phyloP scores from a whole-genome alignment of 2,113 vertebrate species.

The Phalacrocorax pelagicus region DNA sequence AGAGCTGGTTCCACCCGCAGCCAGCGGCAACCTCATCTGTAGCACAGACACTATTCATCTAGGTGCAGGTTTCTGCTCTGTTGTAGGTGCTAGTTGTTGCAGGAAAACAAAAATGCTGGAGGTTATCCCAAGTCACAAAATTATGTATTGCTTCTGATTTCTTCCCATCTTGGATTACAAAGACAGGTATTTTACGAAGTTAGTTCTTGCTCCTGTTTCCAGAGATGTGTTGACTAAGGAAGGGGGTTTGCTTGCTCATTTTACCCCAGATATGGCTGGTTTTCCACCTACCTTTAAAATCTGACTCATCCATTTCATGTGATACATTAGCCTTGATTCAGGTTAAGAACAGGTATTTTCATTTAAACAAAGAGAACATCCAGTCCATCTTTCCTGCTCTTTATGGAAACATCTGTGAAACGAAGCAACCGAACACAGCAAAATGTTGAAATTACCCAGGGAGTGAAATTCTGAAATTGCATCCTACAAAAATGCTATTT shows the following conservation, averaged over 20 bases:
- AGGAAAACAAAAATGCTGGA: background rate
- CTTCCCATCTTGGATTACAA: background rate
- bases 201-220: background rate
- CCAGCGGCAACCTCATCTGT: background rate
- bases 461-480: constrained; percentile 1
- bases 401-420: background rate
- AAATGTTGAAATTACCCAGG: background rate
- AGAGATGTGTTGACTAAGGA: background rate
- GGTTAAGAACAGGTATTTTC: background rate
- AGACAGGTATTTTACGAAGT: background rate
- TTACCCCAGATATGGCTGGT: background rate
- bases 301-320: background rate
- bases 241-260: background rate
- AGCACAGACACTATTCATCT: background rate
- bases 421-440: background rate
- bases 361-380: background rate
- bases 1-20: background rate
- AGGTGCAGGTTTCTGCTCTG: background rate
- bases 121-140: background rate
- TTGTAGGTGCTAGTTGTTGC: background rate
- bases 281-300: background rate
- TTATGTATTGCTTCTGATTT: background rate
- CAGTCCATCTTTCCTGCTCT: background rate
- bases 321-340: background rate
- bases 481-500: background rate